These are phyloP conservation scores for Pinna nobilis DNA, from an alignment of 1,140 invertebrate species.

Conservation along the genomic window DNA sequence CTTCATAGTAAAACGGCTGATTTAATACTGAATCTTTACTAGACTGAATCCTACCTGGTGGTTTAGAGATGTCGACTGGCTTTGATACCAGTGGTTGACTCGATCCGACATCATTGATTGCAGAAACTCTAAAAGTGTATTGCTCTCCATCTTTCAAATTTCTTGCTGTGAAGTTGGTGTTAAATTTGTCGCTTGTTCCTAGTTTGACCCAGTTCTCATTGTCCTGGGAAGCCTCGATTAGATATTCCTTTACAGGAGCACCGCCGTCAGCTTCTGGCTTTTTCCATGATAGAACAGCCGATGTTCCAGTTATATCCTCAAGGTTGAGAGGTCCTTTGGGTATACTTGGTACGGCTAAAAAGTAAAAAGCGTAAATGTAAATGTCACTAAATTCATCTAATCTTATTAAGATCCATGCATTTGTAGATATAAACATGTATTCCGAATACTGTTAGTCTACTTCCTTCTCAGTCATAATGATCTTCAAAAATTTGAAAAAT, in stretches of 20 bases:
- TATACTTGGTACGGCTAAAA: constrained; percentile 44
- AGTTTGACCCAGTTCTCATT: constrained; percentile 85
- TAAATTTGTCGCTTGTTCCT: constrained; percentile 82
- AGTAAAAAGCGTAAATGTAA: too few species aligned
- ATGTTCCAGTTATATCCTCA: constrained; percentile 77
- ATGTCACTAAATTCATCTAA: too few species aligned
- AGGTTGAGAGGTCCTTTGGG: constrained; percentile 75
- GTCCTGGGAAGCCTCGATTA: constrained; percentile 85
- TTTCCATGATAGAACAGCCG: constrained; percentile 95
- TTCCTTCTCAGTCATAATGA: too few species aligned
- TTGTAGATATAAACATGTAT: too few species aligned
- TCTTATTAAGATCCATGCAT: too few species aligned
- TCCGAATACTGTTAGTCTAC: too few species aligned
- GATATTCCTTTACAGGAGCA: constrained; percentile 93
- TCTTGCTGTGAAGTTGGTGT: constrained; percentile 76
- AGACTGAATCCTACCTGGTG: constrained; percentile 75
- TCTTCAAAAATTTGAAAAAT: too few species aligned
- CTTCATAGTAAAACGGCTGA: not conserved
- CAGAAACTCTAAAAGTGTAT: constrained; percentile 81
- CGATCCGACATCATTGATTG: constrained; percentile 94
- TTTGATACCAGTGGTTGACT: constrained; percentile 87
- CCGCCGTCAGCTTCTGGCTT: constrained; percentile 98
- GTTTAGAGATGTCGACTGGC: constrained; percentile 83
- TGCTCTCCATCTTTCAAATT: constrained; percentile 81
- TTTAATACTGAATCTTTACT: not conserved